Conservation (phyloP, 2,888 invertebrate species). For the Mythimna pallens region DNA sequence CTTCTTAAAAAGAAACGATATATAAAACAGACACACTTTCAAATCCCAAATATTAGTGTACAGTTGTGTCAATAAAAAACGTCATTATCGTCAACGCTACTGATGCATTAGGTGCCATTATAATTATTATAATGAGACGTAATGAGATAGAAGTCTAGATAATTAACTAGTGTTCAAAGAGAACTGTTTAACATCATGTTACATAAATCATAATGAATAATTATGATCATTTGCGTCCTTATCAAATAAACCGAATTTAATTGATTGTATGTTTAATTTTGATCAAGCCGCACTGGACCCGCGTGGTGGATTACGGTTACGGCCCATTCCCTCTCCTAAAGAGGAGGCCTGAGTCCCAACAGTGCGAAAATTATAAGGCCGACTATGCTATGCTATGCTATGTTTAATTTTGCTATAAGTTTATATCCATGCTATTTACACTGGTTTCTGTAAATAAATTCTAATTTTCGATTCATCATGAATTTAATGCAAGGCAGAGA, state of each 20-base stretch:
- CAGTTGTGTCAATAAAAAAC: no score
- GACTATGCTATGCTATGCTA: no score
- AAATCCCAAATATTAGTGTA: no score
- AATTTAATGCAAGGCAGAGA: not conserved
- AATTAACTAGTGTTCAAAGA: not conserved
- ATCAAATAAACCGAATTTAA: not conserved
- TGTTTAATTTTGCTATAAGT: not conserved
- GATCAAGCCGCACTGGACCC: no score
- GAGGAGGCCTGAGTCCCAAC: no score
- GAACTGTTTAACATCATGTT: not conserved
- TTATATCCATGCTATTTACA: not conserved
- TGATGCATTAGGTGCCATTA: not conserved
- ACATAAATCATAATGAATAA: not conserved
- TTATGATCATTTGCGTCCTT: slow-evolving; percentile 4
- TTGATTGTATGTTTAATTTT: not conserved
- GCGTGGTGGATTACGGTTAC: no score
- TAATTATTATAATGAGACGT: slow-evolving; percentile 13
- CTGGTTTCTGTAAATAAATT: not conserved
- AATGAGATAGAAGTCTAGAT: slow-evolving; percentile 15
- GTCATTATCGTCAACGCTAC: no score
- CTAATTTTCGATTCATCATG: not conserved
- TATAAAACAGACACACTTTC: not conserved
- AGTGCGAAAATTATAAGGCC: no score
- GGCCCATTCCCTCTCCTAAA: no score
- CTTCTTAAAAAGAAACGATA: not conserved